phyloP scores from a whole-genome alignment of 1,140 invertebrate species.

The Saxidomus purpurata region DNA sequence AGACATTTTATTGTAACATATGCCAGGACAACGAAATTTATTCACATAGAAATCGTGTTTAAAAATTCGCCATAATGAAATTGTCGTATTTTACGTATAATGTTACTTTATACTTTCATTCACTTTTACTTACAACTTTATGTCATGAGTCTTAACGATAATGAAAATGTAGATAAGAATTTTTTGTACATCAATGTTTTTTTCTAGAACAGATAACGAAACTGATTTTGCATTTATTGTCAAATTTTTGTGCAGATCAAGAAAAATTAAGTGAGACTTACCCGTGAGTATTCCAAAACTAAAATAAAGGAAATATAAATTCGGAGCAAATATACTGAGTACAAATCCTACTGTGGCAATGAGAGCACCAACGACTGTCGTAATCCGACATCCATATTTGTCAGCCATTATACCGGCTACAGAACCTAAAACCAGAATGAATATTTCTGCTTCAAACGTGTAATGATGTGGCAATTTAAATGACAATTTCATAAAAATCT shows the following conservation, averaged over 20 bases:
- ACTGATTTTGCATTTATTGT: too few species aligned
- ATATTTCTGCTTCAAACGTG: too few species aligned
- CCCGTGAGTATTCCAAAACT: slow-evolving; percentile 95
- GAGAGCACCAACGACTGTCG: not conserved
- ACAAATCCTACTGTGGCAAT: not conserved
- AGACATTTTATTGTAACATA: too few species aligned
- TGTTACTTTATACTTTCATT: too few species aligned
- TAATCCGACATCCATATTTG: not conserved
- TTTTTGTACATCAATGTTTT: too few species aligned
- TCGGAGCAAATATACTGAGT: not conserved
- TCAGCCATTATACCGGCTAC: not conserved
- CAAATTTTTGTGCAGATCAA: too few species aligned
- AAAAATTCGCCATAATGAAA: too few species aligned
- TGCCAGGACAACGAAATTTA: too few species aligned
- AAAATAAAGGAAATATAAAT: slow-evolving; percentile 90
- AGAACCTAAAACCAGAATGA: not conserved
- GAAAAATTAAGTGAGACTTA: slow-evolving; percentile 80
- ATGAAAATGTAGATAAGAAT: too few species aligned
- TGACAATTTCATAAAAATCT: not conserved
- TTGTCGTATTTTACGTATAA: too few species aligned
- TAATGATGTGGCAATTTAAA: not conserved
- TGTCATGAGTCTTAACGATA: not conserved
- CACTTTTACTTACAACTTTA: too few species aligned
- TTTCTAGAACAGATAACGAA: not conserved
- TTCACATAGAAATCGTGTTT: too few species aligned